These are phyloP conservation scores for Apostichopus leukothele DNA, from an alignment of 53 echinoderm and acorn worm genomes.

Conservation along the genomic window DNA sequence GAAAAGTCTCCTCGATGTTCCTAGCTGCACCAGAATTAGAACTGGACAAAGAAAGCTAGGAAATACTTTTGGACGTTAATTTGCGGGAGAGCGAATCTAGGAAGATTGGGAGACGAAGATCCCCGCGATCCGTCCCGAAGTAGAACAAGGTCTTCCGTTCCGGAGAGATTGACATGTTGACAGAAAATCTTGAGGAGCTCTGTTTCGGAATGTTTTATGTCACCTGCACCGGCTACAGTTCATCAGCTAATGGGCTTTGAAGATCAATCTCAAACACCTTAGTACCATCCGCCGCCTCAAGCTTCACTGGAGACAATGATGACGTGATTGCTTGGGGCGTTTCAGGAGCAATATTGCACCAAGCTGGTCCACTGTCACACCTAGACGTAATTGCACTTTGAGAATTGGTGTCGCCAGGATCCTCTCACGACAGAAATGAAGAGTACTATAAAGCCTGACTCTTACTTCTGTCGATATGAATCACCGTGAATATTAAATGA, in stretches of 20 bases:
- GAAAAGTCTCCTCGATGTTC: too few species aligned
- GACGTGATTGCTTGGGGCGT: neutral
- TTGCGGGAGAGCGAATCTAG: neutral
- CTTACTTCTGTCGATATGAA: neutral
- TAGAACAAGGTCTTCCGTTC: neutral
- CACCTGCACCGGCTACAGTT: neutral
- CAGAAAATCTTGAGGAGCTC: neutral
- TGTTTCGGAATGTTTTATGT: neutral
- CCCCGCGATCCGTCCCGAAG: neutral
- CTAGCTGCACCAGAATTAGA: too few species aligned
- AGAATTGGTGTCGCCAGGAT: neutral
- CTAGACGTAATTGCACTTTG: neutral
- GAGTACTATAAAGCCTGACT: too few species aligned
- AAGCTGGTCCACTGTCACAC: neutral
- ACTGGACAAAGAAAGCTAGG: neutral
- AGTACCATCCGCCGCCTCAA: neutral
- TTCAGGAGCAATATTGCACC: neutral
- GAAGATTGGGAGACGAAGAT: neutral
- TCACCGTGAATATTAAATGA: neutral
- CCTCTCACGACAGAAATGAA: too few species aligned
- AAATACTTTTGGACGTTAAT: neutral
- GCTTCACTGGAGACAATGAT: neutral
- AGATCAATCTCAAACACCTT: constrained; percentile 36
- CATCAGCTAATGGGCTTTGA: constrained; percentile 45
- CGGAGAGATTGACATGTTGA: neutral